These are phyloP conservation scores for Channallabes apus DNA, from an alignment of 2,797 vertebrate genomes.

Conservation along the genomic window DNA sequence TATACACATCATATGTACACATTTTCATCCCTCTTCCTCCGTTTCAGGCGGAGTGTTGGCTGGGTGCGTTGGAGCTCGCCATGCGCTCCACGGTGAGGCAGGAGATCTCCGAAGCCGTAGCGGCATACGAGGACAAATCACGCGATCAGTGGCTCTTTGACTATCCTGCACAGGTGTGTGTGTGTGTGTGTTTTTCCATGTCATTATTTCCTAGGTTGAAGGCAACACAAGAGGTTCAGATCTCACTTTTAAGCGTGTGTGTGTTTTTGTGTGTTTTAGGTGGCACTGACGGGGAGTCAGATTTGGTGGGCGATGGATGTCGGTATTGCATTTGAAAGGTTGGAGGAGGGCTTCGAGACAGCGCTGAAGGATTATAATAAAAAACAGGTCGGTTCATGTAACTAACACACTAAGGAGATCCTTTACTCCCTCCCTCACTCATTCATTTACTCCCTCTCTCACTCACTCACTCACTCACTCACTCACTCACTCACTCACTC, in stretches of 20 bases:
- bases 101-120: constrained; percentile 75
- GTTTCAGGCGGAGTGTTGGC: constrained; percentile 69
- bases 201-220: not conserved
- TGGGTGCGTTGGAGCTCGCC: constrained; percentile 68
- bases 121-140: constrained; percentile 75
- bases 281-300: constrained; percentile 73
- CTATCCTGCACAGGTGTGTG: constrained; percentile 70
- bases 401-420: not conserved
- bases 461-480: not conserved
- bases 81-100: constrained; percentile 71
- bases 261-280: constrained; percentile 54
- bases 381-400: constrained; percentile 66
- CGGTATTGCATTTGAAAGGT: constrained; percentile 75
- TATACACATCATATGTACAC: not conserved
- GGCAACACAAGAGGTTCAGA: not conserved
- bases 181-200: not conserved
- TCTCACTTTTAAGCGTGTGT: not conserved
- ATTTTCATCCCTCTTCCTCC: not conserved
- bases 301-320: constrained; percentile 76
- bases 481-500: no score
- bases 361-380: constrained; percentile 77
- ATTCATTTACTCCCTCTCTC: not conserved
- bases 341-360: constrained; percentile 77
- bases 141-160: constrained; percentile 75
- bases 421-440: no score